These are phyloP conservation scores for Musca vetustissima DNA, from an alignment of 1,140 invertebrate species.

Conservation along the genomic window DNA sequence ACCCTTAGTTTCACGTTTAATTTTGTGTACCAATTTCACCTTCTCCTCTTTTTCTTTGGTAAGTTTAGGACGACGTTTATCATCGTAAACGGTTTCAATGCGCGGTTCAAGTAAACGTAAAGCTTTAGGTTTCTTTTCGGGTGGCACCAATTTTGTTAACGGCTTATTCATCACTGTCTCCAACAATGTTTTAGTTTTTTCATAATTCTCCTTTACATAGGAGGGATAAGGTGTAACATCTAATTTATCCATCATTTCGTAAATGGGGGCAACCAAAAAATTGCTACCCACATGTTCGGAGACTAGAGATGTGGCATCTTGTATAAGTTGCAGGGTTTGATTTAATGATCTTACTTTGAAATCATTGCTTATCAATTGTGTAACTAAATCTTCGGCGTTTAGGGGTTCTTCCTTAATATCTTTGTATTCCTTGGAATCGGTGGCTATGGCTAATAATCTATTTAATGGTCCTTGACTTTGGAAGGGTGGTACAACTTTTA, in stretches of 20 bases:
- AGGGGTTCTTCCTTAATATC: constrained; percentile 30
- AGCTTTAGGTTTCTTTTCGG: constrained; percentile 75
- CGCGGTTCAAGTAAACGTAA: constrained; percentile 82
- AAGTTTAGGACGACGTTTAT: constrained; percentile 65
- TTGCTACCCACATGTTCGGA: constrained; percentile 55
- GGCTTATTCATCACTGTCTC: constrained; percentile 20
- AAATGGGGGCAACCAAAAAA: constrained; percentile 53
- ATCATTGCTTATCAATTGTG: constrained; percentile 57
- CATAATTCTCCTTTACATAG: constrained; percentile 57
- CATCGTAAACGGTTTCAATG: constrained; percentile 77
- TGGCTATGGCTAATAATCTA: constrained; percentile 40
- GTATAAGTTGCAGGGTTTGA: constrained; percentile 60
- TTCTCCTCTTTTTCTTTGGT: constrained; percentile 70
- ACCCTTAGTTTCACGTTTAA: constrained; percentile 88
- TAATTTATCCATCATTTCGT: constrained; percentile 58
- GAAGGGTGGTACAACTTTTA: constrained; percentile 69
- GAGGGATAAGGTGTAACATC: constrained; percentile 66
- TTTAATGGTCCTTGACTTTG: constrained; percentile 57
- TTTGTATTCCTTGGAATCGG: constrained; percentile 24
- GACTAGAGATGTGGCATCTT: constrained; percentile 60
- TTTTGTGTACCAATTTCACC: constrained; percentile 76
- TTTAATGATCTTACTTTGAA: constrained; percentile 65
- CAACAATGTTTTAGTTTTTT: constrained; percentile 36
- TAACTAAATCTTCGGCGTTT: constrained; percentile 41
- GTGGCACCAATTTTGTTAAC: constrained; percentile 57